Percentiles rank a stretch among this genome's conserved stretches.
Conservation (phyloP, 35 echinoderm and acorn worm genomes). For the Eucidaris tribuloides region DNA sequence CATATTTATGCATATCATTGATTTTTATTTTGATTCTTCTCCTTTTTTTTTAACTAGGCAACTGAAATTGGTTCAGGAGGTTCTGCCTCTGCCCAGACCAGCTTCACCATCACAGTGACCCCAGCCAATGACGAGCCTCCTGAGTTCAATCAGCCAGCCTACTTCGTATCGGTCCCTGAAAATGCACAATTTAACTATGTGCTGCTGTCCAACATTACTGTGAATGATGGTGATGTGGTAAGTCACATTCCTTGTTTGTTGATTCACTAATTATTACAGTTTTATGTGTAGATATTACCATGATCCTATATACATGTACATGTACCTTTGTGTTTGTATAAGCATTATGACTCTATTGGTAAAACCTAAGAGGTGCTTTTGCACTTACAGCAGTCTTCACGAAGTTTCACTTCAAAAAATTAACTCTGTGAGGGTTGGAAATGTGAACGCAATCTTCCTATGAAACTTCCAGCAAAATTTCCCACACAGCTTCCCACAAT, state of each 20-base stretch:
- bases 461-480: no score
- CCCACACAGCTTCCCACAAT: no score
- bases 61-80: slow-evolving; percentile 59
- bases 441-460: no score
- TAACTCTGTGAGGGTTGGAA: no score
- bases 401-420: no score
- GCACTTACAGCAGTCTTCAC: no score
- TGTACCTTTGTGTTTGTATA: neutral
- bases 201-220: slow-evolving; percentile 46
- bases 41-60: slow-evolving; percentile 22
- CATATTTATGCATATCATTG: no score
- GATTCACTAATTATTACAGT: neutral
- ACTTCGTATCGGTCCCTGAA: slow-evolving; percentile 60
- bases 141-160: slow-evolving; percentile 56
- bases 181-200: neutral
- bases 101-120: slow-evolving; percentile 62
- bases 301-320: neutral
- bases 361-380: neutral
- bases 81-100: slow-evolving; percentile 35
- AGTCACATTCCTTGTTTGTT: neutral
- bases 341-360: neutral
- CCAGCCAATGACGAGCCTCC: slow-evolving; percentile 83
- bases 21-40: neutral
- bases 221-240: slow-evolving; percentile 77
- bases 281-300: neutral